Base-by-base conservation (phyloP, 1,140 invertebrate species). In the Ceratina japonica region DNA sequence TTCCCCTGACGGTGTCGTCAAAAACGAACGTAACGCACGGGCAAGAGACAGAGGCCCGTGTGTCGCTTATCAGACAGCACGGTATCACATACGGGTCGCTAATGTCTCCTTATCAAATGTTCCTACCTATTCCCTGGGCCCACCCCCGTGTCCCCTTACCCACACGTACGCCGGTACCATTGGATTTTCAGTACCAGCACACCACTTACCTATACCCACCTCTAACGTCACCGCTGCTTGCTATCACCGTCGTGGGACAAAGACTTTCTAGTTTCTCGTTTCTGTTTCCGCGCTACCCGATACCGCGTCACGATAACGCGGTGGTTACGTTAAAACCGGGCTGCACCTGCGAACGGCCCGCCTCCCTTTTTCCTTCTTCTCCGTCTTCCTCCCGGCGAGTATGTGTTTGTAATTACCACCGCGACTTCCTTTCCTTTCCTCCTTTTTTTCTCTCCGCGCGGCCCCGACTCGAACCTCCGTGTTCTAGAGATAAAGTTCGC, bases 11-110 rank as follows among this genome's bases (percentile, higher is more conserved):
- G 56, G 63, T 56, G 63, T 68, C 72, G 80, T 86, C 77, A 85
- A 86, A 86, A 86, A 85, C 84, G 73, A 69, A 71, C 81, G 69
- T 10, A 84, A 83, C 84, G 81, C 81, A 81, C 75, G 82, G 82
- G 72, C 75, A 79, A 86, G 64, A 86, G 82, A 83, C 81, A 79
- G 86, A 84, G 85, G 80, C 72, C 79, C 71, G 82, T 78, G 82
- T 83, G 86, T 86, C 88, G 87, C 88, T 91, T 91, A 91, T 88
- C 86, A 83, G 82, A 62, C 76, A 80, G 73, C 85, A 80, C 82
- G 85, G 84, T 91, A 92, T 92, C 91, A 84, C 91, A 92, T 92
- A 92, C 91, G 91, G 91, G 91, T 91, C 90, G 91, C 91, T 92
- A 92, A 92, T 92, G 91, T 92, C 90, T 91, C 88, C 89, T 92